Conservation (phyloP, 1,140 invertebrate genomes). For the Camponotus vicinus region DNA sequence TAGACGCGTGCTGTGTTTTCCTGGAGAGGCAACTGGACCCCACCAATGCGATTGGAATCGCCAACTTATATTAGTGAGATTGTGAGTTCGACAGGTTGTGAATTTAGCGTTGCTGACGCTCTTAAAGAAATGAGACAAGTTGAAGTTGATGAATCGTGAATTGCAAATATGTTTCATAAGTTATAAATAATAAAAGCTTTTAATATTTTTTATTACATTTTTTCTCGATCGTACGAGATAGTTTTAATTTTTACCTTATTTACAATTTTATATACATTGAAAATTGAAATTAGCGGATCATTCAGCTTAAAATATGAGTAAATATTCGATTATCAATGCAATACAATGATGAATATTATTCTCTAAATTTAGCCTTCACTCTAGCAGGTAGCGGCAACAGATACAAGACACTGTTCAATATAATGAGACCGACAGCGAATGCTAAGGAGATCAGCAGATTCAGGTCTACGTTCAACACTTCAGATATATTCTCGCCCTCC, state of each 20-base stretch:
- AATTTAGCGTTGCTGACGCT: slow-evolving; percentile 93
- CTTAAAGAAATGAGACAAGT: slow-evolving; percentile 91
- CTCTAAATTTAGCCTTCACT: slow-evolving; percentile 95
- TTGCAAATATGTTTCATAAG: slow-evolving; percentile 10
- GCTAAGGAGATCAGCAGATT: slow-evolving; percentile 94
- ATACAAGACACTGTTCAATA: slow-evolving; percentile 95
- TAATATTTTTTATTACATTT: slow-evolving; percentile 35
- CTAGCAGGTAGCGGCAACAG: slow-evolving; percentile 94
- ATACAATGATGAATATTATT: slow-evolving; percentile 83
- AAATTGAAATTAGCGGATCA: background rate
- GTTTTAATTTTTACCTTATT: slow-evolving; percentile 17
- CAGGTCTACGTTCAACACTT: slow-evolving; percentile 90
- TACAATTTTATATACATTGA: slow-evolving; percentile 45
- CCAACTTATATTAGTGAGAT: slow-evolving; percentile 96
- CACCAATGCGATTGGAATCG: slow-evolving; percentile 97
- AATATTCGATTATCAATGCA: background rate
- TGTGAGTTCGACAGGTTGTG: slow-evolving; percentile 92
- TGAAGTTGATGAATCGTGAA: slow-evolving; percentile 8
- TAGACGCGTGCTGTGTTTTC: slow-evolving; percentile 96
- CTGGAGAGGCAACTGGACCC: slow-evolving; percentile 96
- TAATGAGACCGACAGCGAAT: slow-evolving; percentile 92
- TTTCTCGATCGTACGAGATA: background rate
- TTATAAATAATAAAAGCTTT: slow-evolving; percentile 1
- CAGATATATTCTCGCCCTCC: slow-evolving; percentile 88
- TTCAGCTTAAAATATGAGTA: background rate